Conservation (phyloP, 1,140 invertebrate species). For the Aphaenogaster ashmeadi region DNA sequence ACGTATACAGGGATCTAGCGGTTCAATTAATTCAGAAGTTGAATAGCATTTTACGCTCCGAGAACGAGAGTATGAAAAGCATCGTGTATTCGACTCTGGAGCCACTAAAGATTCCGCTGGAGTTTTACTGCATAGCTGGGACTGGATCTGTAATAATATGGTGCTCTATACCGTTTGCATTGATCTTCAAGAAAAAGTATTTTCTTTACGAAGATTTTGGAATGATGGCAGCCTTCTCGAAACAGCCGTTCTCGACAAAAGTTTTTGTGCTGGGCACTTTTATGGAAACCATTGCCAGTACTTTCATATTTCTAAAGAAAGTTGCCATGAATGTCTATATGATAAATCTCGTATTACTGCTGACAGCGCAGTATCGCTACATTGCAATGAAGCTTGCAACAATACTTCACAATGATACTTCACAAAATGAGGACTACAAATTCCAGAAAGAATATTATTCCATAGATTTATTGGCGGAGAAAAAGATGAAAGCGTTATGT, state of each 20-base stretch:
- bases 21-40: slow-evolving; percentile 4
- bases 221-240: background rate
- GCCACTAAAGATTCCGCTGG: background rate
- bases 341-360: slow-evolving; percentile 18
- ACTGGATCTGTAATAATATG: slow-evolving; percentile 12
- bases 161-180: background rate
- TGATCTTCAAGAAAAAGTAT: background rate
- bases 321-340: slow-evolving; percentile 18
- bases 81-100: slow-evolving; percentile 11
- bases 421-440: background rate
- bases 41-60: background rate
- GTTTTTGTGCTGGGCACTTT: slow-evolving; percentile 21
- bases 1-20: background rate
- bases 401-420: background rate
- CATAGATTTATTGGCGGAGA: background rate
- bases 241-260: background rate
- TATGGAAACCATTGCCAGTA: background rate
- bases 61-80: background rate
- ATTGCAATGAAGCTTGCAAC: background rate
- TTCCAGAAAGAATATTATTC: background rate
- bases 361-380: slow-evolving; percentile 38
- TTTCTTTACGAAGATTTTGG: slow-evolving; percentile 37
- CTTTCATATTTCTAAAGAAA: slow-evolving; percentile 13
- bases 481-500: slow-evolving; percentile 10
- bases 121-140: slow-evolving; percentile 14